A percentile compares a stretch with the other conserved stretches of the same genome.
These are phyloP conservation scores for Meloidogyne hapla DNA, from an alignment of 1,140 invertebrate genomes.

Conservation along the genomic window DNA sequence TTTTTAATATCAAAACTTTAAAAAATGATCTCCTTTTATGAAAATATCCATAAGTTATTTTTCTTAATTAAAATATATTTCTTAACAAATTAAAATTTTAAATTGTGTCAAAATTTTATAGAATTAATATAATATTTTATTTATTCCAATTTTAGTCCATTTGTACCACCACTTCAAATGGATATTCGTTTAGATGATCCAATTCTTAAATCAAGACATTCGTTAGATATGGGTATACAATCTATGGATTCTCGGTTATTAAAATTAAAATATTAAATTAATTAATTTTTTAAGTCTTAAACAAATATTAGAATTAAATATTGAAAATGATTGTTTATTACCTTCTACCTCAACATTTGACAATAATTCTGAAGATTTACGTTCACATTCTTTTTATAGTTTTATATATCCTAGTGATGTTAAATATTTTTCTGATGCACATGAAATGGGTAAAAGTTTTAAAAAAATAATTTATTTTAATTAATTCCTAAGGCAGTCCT, in stretches of 20 bases:
- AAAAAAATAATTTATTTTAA: neutral
- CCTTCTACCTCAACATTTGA: conserved; percentile 87
- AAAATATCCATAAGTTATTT: no score
- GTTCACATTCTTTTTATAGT: conserved; percentile 76
- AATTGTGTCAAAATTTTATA: no score
- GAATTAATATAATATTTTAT: conserved; percentile 71
- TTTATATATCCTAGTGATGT: conserved; percentile 94
- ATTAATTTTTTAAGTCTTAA: conserved; percentile 17
- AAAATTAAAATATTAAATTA: conserved; percentile 8
- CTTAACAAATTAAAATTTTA: no score
- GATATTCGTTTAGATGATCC: conserved; percentile 89
- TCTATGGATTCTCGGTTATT: conserved; percentile 81
- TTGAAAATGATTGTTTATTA: conserved; percentile 63
- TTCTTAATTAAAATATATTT: no score
- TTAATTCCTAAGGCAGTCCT: no score
- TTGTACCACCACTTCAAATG: conserved; percentile 85
- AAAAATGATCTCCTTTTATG: no score
- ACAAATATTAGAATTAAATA: conserved; percentile 38
- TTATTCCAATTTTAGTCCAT: conserved; percentile 81
- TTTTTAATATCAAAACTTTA: no score
- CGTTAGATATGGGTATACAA: conserved; percentile 87
- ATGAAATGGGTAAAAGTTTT: conserved; percentile 95
- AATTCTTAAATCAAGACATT: conserved; percentile 98
- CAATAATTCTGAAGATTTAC: conserved; percentile 83
- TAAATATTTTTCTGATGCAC: conserved; percentile 93